Evolutionary conservation across 2,888 invertebrate species (phyloP).

Genomic region (Pheosia gnoma): DNA sequence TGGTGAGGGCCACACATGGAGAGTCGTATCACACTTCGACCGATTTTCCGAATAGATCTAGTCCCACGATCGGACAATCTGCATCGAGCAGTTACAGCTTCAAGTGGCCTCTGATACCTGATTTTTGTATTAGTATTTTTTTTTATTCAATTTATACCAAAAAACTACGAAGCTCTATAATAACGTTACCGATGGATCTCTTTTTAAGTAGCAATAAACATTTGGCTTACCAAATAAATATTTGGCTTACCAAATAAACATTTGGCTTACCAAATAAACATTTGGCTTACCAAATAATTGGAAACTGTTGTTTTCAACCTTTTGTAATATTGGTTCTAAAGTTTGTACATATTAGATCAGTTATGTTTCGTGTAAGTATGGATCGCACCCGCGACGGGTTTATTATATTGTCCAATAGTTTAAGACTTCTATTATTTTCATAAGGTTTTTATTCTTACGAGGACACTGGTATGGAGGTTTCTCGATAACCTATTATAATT

Average conservation of each 20-base stretch:
- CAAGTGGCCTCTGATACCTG: constrained; percentile 68
- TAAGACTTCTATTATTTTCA: constrained; percentile 54
- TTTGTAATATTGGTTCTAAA: constrained; percentile 66
- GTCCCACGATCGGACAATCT: constrained; percentile 52
- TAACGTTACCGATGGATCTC: constrained; percentile 83
- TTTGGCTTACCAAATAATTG: constrained; percentile 71
- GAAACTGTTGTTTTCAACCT: constrained; percentile 64
- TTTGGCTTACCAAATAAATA: constrained; percentile 20
- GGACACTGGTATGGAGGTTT: constrained; percentile 29
- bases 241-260: too few species aligned
- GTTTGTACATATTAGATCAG: constrained; percentile 72
- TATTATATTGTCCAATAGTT: constrained; percentile 71
- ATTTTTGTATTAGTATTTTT: constrained; percentile 58
- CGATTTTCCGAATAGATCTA: constrained; percentile 71
- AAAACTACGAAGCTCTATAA: constrained; percentile 78
- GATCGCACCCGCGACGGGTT: constrained; percentile 57
- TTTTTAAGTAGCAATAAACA: constrained; percentile 67
- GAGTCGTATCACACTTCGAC: constrained; percentile 14
- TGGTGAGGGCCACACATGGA: constrained; percentile 37
- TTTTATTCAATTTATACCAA: constrained; percentile 81
- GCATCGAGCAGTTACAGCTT: constrained; percentile 22
- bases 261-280: constrained; percentile 68
- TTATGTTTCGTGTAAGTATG: constrained; percentile 60
- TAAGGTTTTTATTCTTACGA: constrained; percentile 40
- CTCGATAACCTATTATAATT: constrained; percentile 44